Conservation (phyloP, 2,888 invertebrate species). For the Galeruca laticollis region DNA sequence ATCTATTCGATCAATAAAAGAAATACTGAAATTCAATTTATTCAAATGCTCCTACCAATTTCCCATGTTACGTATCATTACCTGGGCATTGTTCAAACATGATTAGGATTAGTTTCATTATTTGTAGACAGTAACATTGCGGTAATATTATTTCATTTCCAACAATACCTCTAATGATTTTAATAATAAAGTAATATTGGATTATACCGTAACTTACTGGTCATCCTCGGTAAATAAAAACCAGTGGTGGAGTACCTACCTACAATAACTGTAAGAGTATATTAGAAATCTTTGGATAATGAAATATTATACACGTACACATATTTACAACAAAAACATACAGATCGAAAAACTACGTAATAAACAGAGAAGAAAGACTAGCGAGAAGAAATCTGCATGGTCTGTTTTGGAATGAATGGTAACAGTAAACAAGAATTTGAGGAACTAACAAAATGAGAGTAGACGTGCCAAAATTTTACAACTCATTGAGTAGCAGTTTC, state of each 20-base stretch:
- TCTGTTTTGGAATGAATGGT: too few relatives aligned
- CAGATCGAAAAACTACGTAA: too few relatives aligned
- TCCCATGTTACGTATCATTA: constrained; percentile 35
- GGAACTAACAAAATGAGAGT: too few relatives aligned
- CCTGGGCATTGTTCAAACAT: constrained; percentile 30
- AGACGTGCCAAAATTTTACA: too few relatives aligned
- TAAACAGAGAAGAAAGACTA: too few relatives aligned
- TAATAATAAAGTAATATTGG: constrained; percentile 56
- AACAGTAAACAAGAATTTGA: too few relatives aligned
- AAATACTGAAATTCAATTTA: constrained; percentile 32
- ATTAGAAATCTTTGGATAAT: too few relatives aligned
- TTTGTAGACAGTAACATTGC: constrained; percentile 44
- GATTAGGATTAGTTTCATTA: constrained; percentile 42
- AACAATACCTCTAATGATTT: constrained; percentile 57
- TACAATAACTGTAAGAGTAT: too few relatives aligned
- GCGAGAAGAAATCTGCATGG: too few relatives aligned
- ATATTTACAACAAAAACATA: too few relatives aligned
- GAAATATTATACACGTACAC: too few relatives aligned
- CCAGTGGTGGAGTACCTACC: constrained; percentile 33
- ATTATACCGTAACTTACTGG: constrained; percentile 53
- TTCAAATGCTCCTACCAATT: constrained; percentile 26
- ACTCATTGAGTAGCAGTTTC: too few relatives aligned
- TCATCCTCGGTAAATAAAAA: constrained; percentile 51
- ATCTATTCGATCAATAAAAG: constrained; percentile 21
- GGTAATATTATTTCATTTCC: constrained; percentile 56